These are phyloP conservation scores for Xylocampa areola DNA, from an alignment of 2,888 invertebrate species.

Conservation along the genomic window DNA sequence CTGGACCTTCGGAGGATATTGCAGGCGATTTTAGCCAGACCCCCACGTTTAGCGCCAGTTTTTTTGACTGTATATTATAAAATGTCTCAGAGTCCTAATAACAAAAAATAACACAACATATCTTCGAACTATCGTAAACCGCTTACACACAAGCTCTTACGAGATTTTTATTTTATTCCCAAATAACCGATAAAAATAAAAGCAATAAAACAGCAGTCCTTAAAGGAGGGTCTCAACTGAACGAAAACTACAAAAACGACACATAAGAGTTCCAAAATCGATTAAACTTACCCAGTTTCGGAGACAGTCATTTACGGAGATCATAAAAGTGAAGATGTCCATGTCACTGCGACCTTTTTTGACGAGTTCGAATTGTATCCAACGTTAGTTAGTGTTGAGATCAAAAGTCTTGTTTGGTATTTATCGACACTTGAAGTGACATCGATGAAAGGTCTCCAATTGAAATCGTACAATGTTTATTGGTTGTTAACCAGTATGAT, in stretches of 20 bases:
- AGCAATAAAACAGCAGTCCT: conserved; percentile 52
- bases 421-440: conserved; percentile 43
- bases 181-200: conserved; percentile 52
- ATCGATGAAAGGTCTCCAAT: conserved; percentile 26
- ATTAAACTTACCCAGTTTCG: conserved; percentile 69
- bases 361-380: conserved; percentile 18
- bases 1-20: too few species aligned
- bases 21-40: too few species aligned
- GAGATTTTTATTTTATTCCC: conserved; percentile 44
- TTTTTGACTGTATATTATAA: too few species aligned
- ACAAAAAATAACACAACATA: conserved; percentile 44
- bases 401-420: conserved; percentile 36
- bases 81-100: too few species aligned
- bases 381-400: conserved; percentile 25
- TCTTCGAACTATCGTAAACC: conserved; percentile 49
- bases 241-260: conserved; percentile 41
- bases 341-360: conserved; percentile 22
- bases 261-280: conserved; percentile 60
- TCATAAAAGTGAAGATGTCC: conserved; percentile 49
- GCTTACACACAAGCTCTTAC: conserved; percentile 39
- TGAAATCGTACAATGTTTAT: conserved; percentile 39
- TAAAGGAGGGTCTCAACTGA: conserved; percentile 56
- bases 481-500: conserved; percentile 24
- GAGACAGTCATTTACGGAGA: conserved; percentile 45
- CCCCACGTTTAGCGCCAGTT: too few species aligned